Base-by-base conservation (phyloP, 2,797 vertebrate species). In the Mycteria americana region DNA sequence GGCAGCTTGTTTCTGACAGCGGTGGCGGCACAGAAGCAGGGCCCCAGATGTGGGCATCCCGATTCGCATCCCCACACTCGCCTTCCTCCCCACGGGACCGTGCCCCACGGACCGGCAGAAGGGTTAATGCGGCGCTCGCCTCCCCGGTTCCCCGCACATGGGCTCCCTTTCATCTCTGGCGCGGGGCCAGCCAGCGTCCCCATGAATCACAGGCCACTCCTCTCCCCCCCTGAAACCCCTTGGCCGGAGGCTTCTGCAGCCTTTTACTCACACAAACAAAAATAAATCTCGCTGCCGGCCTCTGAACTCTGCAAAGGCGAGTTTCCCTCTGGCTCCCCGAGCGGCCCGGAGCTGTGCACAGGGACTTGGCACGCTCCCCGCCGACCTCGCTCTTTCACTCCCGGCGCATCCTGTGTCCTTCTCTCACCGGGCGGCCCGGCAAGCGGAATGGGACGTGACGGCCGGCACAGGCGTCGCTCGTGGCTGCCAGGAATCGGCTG, bases 371-470 rank as follows among this genome's bases (percentile, higher is more conserved):
- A 97, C 93, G 84, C 90, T 96, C 98, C 97, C 98, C 97, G 90
- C 88, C 93, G 77, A 96, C 98, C 98, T 98, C 98, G 97, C 98
- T 98, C 97, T 98, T 98, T 98, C 98, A 98, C 98, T 98, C 98
- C 96, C 97, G 96, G 97, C 93, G 97, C 98, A 98, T 98, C 98
- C 98, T 98, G 98, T 98, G 98, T 98, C 98, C 98, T 98, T 97
- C 98, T 98, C 97, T 98, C 98, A 98, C 97, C 97, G 97, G 98
- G 97, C 97, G 94, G 97, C 97, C 97, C 96, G 89, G 97, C 93
- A 84, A 97, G 97, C 92, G 86, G 98, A 97, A 98, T 98, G 98
- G 98, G 98, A 98, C 98, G 98, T 98, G 98, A 98, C 98, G 88
- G 97, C 97, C 98, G 93, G 98, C 98, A 98, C 98, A 98, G 98